Base-by-base conservation (phyloP, 1,140 invertebrate species). In the Meloidogyne floridensis region DNA sequence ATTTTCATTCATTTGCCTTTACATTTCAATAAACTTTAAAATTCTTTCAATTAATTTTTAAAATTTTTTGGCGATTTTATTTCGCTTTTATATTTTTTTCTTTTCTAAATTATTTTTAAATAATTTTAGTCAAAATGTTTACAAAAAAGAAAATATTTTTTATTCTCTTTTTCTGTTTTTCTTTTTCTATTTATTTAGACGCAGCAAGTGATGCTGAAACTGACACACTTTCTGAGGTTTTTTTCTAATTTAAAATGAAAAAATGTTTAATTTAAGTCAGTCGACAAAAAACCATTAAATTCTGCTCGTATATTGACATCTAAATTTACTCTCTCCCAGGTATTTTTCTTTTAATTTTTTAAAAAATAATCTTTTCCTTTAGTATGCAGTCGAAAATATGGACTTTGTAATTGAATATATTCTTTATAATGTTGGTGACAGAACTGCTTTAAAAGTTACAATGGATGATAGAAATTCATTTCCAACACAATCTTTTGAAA, bases 321-420 rank as follows among this genome's bases (percentile, higher is more conserved):
- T 13, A 93, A 93, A 87, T 90, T 90, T 81, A 90, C 98, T 87
- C 92, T 98, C n/a, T 98, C 98, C 88, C 96, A 79, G 77, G 77
- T 79, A 6, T 15, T 79, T 72, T 77, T 5, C 8, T 18, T 6
- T 47, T 47, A 47, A 8, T 47, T 9, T 20, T 15, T 77, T 77
- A 70, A 77, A 77, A 4, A 20, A 11, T 71, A n/a, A 65, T 10
- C 32, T 32, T 32, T 32, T 32, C 32, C 32, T 79, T 71, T 69
- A 95, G 92, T 98, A 98, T 90, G 92, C 98, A 76, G 96, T 99
- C n/a, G 96, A 99, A 92, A 94, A 94, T 89, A 95, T 96, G 93
- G 97, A 99, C 91, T 94, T 98, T 86, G 93, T 98, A 85, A 94
- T 98, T 69, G 95, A 97, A 91, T 94, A 93, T 86, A 91, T 90